phyloP scores from a whole-genome alignment of 2,888 invertebrate species.

The Mesoligia furuncula region DNA sequence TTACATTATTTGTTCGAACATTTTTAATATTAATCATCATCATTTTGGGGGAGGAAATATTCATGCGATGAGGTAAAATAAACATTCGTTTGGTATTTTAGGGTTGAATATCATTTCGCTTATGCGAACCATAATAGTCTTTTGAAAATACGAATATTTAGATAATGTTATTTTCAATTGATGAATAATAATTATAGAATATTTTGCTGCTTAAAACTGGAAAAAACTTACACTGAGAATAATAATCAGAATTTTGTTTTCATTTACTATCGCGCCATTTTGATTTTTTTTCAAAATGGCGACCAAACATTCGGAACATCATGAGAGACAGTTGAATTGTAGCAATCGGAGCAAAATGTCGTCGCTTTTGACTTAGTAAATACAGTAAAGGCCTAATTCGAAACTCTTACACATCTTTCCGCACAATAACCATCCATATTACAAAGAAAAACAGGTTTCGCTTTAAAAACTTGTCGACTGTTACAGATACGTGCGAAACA shows the following conservation, averaged over 20 bases:
- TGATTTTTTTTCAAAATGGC: too few relatives aligned
- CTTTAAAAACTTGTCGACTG: too few relatives aligned
- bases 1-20: not conserved
- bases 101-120: constrained; percentile 15
- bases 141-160: not conserved
- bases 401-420: too few relatives aligned
- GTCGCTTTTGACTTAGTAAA: too few relatives aligned
- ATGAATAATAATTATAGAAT: not conserved
- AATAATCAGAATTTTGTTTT: not conserved
- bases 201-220: not conserved
- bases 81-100: constrained; percentile 24
- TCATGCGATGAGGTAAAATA: not conserved
- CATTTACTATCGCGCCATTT: not conserved
- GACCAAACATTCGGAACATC: too few relatives aligned
- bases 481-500: too few relatives aligned
- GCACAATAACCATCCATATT: too few relatives aligned
- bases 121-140: constrained; percentile 3
- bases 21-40: not conserved
- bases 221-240: too few relatives aligned
- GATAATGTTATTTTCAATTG: not conserved
- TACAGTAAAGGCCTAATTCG: too few relatives aligned
- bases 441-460: too few relatives aligned
- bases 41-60: not conserved
- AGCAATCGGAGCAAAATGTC: too few relatives aligned
- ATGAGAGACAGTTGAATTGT: too few relatives aligned